Conservation (phyloP, 1,140 invertebrate species). For the Drosophila neocordata region DNA sequence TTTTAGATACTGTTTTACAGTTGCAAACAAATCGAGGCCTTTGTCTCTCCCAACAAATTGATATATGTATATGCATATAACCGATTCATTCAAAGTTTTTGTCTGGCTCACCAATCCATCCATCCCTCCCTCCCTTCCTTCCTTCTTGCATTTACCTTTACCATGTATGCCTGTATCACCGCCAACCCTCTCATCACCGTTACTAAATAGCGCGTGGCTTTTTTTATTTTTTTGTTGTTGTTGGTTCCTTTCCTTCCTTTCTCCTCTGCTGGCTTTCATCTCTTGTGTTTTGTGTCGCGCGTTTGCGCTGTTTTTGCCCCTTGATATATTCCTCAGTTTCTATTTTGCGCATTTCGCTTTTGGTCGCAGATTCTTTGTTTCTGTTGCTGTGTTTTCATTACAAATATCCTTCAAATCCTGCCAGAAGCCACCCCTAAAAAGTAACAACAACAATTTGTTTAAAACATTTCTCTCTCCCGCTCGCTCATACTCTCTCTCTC, state of each 20-base stretch:
- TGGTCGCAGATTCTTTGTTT: constrained; percentile 49
- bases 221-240: neutral
- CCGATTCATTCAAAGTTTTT: constrained; percentile 4
- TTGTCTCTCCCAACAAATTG: constrained; percentile 8
- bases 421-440: constrained; percentile 63
- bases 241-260: neutral
- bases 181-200: neutral
- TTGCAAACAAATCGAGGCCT: constrained; percentile 33
- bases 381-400: constrained; percentile 62
- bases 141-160: neutral
- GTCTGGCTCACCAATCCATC: neutral
- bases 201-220: constrained; percentile 3
- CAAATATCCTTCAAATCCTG: constrained; percentile 53
- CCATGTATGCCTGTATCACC: neutral
- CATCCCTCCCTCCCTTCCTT: neutral
- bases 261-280: constrained; percentile 24
- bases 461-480: constrained; percentile 16
- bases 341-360: constrained; percentile 73
- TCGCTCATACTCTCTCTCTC: neutral
- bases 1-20: constrained; percentile 27
- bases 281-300: constrained; percentile 72
- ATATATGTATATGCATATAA: neutral
- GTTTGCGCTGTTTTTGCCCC: constrained; percentile 68
- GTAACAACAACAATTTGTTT: constrained; percentile 50
- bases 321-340: constrained; percentile 15